A percentile compares a stretch with the other conserved stretches of the same genome.
Evolutionary conservation across 2,888 invertebrate species (phyloP).

Genomic region (Pomacea canaliculata): DNA sequence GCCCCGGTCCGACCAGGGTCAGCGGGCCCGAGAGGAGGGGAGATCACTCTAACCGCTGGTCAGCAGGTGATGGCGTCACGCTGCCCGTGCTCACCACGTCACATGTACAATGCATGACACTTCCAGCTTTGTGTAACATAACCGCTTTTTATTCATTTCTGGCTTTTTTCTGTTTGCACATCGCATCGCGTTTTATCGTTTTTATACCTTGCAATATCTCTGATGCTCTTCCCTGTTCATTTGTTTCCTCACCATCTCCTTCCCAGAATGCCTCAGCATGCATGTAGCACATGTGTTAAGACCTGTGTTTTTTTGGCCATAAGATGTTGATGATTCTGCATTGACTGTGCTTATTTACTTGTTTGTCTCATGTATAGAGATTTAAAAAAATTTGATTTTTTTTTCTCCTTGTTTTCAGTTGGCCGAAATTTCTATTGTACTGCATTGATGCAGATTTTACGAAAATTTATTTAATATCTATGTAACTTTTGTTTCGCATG

Average conservation of each 20-base stretch:
- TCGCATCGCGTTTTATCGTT: not conserved
- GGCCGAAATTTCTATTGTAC: not conserved
- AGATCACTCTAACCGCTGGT: not conserved
- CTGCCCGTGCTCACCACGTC: not conserved
- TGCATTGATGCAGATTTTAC: not conserved
- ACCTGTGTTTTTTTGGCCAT: not conserved
- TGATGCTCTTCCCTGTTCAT: not conserved
- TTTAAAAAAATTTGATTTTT: not conserved
- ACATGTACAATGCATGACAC: not conserved
- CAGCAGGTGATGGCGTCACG: not conserved
- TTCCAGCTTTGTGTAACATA: not conserved
- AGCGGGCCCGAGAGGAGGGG: constrained; percentile 16
- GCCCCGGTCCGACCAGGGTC: constrained; percentile 27
- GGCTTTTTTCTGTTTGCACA: not conserved
- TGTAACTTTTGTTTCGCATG: no score
- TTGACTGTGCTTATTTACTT: no score
- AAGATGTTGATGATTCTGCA: not conserved
- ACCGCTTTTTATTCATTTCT: not conserved
- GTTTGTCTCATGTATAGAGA: not conserved
- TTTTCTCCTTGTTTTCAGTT: not conserved
- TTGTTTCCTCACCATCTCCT: not conserved
- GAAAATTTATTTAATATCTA: not conserved
- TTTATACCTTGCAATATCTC: not conserved
- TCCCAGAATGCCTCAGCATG: not conserved
- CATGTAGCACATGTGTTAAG: not conserved